A percentile compares a stretch with the other conserved stretches of the same genome.
Conservation (phyloP, 1,140 invertebrate genomes). For the Nixonia krombeini region DNA sequence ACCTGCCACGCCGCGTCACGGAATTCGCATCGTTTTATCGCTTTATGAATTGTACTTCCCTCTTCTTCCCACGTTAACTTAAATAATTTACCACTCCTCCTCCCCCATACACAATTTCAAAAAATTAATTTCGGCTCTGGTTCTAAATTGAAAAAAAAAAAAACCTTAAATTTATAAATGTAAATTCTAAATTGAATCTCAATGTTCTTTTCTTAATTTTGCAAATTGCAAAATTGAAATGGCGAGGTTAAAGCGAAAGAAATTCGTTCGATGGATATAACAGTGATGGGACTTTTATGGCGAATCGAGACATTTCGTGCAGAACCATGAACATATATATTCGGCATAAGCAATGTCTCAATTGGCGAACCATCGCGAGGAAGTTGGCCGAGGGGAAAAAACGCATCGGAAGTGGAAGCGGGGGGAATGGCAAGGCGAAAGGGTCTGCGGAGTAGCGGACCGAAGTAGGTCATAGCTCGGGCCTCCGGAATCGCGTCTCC, state of each 20-base stretch:
- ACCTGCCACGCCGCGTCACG: constrained; percentile 50
- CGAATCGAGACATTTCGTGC: background rate
- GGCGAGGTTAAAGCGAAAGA: background rate
- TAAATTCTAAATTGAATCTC: too few relatives aligned
- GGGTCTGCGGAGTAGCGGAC: constrained; percentile 16
- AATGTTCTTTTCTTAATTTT: too few relatives aligned
- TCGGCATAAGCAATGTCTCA: background rate
- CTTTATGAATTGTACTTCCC: background rate
- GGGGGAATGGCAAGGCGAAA: constrained; percentile 21
- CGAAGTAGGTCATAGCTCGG: constrained; percentile 58
- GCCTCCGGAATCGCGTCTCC: too few relatives aligned
- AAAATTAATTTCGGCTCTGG: too few relatives aligned
- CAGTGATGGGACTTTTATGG: too few relatives aligned
- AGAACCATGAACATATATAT: background rate
- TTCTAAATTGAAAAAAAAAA: background rate
- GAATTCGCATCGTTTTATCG: constrained; percentile 35
- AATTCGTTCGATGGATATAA: too few relatives aligned
- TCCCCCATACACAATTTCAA: too few relatives aligned
- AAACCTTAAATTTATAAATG: background rate
- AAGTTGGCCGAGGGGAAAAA: background rate
- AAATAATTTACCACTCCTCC: background rate
- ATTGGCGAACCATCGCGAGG: background rate
- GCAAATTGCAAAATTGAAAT: background rate
- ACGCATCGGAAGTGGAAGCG: constrained; percentile 6
- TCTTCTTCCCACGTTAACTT: background rate